Conservation (phyloP, 2,888 invertebrate genomes). For the Dimorphilus gyrociliatus region DNA sequence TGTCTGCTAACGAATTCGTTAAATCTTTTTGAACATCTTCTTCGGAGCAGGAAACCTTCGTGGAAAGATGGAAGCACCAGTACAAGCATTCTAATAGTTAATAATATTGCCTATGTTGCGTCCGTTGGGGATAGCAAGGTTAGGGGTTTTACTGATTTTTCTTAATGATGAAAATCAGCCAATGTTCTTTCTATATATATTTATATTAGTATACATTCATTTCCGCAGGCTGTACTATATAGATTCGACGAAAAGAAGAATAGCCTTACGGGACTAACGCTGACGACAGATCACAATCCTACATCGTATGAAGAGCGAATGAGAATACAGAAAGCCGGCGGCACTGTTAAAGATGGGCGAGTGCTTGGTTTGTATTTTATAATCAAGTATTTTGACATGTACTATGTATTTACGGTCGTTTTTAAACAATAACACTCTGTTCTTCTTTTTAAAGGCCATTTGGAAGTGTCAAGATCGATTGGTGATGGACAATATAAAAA, state of each 20-base stretch:
- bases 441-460: too few species aligned
- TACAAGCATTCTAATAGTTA: conserved; percentile 38
- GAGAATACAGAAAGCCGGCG: conserved; percentile 42
- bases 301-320: conserved; percentile 40
- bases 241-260: conserved; percentile 10
- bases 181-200: too few species aligned
- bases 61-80: conserved; percentile 44
- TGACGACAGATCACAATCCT: conserved; percentile 41
- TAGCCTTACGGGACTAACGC: conserved; percentile 31
- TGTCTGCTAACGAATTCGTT: neutral
- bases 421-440: too few species aligned
- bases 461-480: conserved; percentile 42
- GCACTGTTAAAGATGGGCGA: conserved; percentile 36
- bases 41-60: conserved; percentile 38
- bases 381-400: too few species aligned
- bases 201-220: too few species aligned
- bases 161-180: neutral
- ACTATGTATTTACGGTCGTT: too few species aligned
- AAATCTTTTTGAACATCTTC: neutral
- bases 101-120: conserved; percentile 39
- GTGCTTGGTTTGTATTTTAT: conserved; percentile 33
- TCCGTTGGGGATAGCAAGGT: conserved; percentile 43
- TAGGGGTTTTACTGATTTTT: conserved; percentile 2
- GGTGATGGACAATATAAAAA: conserved; percentile 43
- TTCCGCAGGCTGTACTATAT: conserved; percentile 4